Conservation (phyloP, 2,888 invertebrate species). For the Ptychoptera contaminata region DNA sequence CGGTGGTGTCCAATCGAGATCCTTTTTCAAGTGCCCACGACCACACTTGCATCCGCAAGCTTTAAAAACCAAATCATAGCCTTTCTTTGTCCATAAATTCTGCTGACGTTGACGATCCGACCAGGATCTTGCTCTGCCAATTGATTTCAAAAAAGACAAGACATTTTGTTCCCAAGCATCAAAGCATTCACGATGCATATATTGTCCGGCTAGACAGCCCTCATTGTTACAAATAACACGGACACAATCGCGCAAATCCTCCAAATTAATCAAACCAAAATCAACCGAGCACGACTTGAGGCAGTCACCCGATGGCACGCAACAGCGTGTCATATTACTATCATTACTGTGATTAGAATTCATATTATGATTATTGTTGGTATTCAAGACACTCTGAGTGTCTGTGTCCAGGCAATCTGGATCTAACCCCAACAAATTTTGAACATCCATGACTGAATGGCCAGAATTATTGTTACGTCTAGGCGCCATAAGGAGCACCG, state of each 20-base stretch:
- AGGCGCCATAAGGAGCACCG: slow-evolving; percentile 33
- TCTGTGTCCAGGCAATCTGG: slow-evolving; percentile 5
- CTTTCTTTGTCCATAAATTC: slow-evolving; percentile 95
- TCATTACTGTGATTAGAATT: not conserved
- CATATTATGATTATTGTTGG: slow-evolving; percentile 5
- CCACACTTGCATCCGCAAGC: slow-evolving; percentile 90
- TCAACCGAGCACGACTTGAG: slow-evolving; percentile 41
- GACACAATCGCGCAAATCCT: slow-evolving; percentile 63
- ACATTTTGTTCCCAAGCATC: slow-evolving; percentile 86
- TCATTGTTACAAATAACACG: slow-evolving; percentile 92
- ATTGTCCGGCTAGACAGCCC: slow-evolving; percentile 71
- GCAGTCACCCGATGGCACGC: slow-evolving; percentile 69
- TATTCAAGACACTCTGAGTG: slow-evolving; percentile 7
- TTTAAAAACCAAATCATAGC: slow-evolving; percentile 90
- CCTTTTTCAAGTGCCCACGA: slow-evolving; percentile 84
- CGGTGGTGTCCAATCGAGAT: slow-evolving; percentile 79
- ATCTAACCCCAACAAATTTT: slow-evolving; percentile 22
- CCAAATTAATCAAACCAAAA: slow-evolving; percentile 40
- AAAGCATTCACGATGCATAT: slow-evolving; percentile 94
- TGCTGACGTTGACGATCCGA: slow-evolving; percentile 87
- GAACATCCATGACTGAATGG: slow-evolving; percentile 20
- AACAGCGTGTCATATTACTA: slow-evolving; percentile 42
- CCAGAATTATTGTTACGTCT: slow-evolving; percentile 32
- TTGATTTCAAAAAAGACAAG: slow-evolving; percentile 74
- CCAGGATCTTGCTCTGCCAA: slow-evolving; percentile 86